Conservation (phyloP, 1,140 invertebrate genomes). For the Sesamia nonagrioides region DNA sequence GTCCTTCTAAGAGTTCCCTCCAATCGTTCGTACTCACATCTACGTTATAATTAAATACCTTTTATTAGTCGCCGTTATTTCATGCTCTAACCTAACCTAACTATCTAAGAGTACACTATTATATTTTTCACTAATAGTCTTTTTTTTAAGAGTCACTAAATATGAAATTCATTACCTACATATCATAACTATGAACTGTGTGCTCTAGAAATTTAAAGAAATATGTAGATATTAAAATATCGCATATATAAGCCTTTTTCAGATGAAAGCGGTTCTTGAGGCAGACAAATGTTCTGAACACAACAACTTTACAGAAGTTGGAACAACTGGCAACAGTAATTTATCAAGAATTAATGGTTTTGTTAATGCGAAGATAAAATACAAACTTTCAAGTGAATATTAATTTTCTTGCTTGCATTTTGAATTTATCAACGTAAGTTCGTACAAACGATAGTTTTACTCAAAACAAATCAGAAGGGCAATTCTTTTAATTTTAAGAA, state of each 20-base stretch:
- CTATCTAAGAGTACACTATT: no score
- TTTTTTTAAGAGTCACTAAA: background rate
- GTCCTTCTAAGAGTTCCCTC: no score
- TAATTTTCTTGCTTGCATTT: slow-evolving; percentile 12
- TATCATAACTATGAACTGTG: background rate
- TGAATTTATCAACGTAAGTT: background rate
- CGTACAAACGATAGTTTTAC: background rate
- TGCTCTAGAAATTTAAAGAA: background rate
- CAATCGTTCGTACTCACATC: no score
- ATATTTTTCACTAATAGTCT: no score
- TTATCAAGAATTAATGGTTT: slow-evolving; percentile 41
- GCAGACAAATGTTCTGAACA: slow-evolving; percentile 23
- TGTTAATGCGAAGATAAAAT: slow-evolving; percentile 35
- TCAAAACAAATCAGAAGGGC: no score
- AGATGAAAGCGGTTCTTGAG: slow-evolving; percentile 19
- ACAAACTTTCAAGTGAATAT: slow-evolving; percentile 22
- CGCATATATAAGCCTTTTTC: background rate
- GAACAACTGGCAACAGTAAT: slow-evolving; percentile 32
- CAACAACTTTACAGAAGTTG: slow-evolving; percentile 20
- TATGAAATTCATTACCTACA: background rate
- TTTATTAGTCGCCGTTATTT: no score
- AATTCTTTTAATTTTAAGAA: no score
- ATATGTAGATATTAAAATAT: background rate
- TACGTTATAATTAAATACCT: no score
- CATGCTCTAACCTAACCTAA: no score